Conservation (phyloP, 64 coral and sea anemone genomes). For the Montipora efflorescens region DNA sequence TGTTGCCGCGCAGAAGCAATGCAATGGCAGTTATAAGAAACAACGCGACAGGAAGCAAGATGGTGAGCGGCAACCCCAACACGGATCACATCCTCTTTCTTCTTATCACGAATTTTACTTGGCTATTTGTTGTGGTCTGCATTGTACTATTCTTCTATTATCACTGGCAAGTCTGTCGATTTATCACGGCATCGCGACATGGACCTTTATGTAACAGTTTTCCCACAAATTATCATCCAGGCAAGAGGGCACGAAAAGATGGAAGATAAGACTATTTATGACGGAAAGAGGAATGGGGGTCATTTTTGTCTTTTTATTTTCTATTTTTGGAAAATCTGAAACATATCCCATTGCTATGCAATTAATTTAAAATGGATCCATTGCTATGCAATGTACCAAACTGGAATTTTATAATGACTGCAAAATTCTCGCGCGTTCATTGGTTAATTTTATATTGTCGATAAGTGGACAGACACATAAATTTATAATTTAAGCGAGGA, state of each 20-base stretch:
- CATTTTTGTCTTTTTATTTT: no score
- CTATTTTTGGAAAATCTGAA: no score
- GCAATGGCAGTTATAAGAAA: background rate
- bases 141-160: constrained; percentile 14
- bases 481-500: no score
- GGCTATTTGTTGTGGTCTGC: constrained; percentile 3
- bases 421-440: no score
- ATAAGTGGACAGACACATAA: no score
- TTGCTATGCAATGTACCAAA: no score
- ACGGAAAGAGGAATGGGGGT: background rate
- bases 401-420: no score
- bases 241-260: background rate
- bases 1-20: background rate
- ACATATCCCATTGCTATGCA: no score
- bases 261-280: background rate
- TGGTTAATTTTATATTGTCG: no score
- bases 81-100: background rate
- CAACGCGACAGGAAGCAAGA: background rate
- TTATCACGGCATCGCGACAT: background rate
- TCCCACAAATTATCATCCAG: background rate
- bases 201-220: background rate
- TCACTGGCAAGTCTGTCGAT: constrained; percentile 15
- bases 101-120: background rate
- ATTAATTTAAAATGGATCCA: no score
- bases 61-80: background rate